These are phyloP conservation scores for Spongilla lacustris DNA, from an alignment of 37 sponge, comb jelly and placozoan genomes.

Conservation along the genomic window DNA sequence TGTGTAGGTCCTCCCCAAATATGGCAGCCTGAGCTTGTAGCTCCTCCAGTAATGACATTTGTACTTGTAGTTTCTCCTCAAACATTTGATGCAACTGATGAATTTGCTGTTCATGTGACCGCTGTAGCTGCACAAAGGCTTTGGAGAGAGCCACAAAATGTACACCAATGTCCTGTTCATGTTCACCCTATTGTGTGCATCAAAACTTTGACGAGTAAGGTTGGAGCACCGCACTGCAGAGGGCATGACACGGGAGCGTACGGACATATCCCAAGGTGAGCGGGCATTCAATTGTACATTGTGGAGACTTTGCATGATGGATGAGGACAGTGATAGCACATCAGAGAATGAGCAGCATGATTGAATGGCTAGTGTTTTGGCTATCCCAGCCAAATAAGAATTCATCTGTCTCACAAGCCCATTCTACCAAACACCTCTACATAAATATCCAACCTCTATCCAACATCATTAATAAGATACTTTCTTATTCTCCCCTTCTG, in stretches of 20 bases:
- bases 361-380: too few species aligned
- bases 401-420: too few species aligned
- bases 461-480: too few species aligned
- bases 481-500: too few species aligned
- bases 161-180: neutral
- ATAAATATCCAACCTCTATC: too few species aligned
- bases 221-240: neutral
- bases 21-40: neutral
- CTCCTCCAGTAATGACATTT: neutral
- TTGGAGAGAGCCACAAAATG: neutral
- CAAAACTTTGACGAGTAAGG: neutral
- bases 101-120: neutral
- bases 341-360: too few species aligned
- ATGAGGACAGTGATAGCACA: neutral
- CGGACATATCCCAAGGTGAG: neutral
- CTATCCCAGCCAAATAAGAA: too few species aligned
- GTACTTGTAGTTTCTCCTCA: neutral
- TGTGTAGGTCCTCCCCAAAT: neutral
- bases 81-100: neutral
- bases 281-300: neutral
- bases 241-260: conserved; percentile 1
- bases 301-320: neutral
- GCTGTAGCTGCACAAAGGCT: neutral
- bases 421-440: too few species aligned
- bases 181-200: neutral